phyloP scores from a whole-genome alignment of 2,888 invertebrate species.

The Troides oblongomaculatus region DNA sequence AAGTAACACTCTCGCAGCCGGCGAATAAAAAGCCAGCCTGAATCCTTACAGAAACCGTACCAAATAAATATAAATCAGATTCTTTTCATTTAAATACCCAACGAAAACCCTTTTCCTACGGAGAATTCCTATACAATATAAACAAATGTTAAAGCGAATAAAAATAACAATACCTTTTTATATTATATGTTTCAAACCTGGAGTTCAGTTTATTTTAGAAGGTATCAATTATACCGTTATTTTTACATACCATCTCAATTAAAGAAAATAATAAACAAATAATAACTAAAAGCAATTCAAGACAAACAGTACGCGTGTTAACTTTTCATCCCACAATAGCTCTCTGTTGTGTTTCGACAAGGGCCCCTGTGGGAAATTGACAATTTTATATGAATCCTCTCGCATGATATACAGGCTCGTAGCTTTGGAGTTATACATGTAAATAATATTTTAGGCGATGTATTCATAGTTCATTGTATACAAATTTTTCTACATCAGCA shows the following conservation, averaged over 20 bases:
- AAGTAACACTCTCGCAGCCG: constrained; percentile 14
- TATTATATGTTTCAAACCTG: no score
- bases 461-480: not conserved
- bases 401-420: not conserved
- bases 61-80: constrained; percentile 29
- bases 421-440: not conserved
- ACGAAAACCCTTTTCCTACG: constrained; percentile 20
- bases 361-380: not conserved
- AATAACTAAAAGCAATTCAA: not conserved
- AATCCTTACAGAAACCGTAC: constrained; percentile 11
- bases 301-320: not conserved
- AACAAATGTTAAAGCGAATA: not conserved
- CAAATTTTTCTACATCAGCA: not conserved
- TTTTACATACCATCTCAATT: no score
- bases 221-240: no score
- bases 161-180: not conserved
- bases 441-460: not conserved
- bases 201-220: no score
- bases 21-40: constrained; percentile 11
- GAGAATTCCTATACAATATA: constrained; percentile 1
- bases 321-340: not conserved
- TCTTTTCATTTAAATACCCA: constrained; percentile 23
- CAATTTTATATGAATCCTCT: not conserved
- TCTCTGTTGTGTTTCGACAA: not conserved
- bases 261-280: not conserved